These are phyloP conservation scores for Sinodicranocentrus sp. DNA, from an alignment of 2,888 invertebrate species.

Conservation along the genomic window DNA sequence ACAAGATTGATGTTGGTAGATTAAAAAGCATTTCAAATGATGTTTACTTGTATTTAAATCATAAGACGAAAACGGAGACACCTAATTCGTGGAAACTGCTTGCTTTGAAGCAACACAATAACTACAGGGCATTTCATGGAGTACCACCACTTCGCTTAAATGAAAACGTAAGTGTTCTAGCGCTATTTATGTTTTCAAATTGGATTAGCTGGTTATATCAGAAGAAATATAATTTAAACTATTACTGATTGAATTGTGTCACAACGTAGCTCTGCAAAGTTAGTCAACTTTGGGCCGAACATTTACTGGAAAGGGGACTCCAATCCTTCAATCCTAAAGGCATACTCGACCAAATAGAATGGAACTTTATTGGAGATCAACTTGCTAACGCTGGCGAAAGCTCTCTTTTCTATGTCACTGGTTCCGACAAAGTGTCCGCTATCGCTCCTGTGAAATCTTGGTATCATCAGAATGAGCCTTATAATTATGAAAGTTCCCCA, in stretches of 20 bases:
- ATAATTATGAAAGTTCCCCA: too few relatives aligned
- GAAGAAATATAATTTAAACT: neutral
- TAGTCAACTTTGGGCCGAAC: conserved; percentile 67
- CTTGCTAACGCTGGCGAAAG: conserved; percentile 44
- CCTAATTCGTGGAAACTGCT: conserved; percentile 35
- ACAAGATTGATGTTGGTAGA: too few relatives aligned
- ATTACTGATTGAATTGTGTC: neutral
- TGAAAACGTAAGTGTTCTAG: conserved; percentile 26
- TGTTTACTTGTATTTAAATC: too few relatives aligned
- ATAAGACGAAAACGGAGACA: conserved; percentile 14
- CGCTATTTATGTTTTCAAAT: neutral
- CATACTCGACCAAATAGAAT: neutral
- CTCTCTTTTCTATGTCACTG: conserved; percentile 19
- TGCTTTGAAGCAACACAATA: conserved; percentile 41
- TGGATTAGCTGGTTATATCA: too few relatives aligned
- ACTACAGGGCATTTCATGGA: conserved; percentile 21
- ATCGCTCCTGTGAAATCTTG: conserved; percentile 16
- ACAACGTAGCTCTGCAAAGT: conserved; percentile 64
- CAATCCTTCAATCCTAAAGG: conserved; percentile 38
- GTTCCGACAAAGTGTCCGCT: neutral
- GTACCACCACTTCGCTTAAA: conserved; percentile 32
- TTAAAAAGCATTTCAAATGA: too few relatives aligned
- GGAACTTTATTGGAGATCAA: conserved; percentile 21
- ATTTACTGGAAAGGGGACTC: conserved; percentile 45
- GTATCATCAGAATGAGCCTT: conserved; percentile 23